Percentiles rank a stretch among this genome's conserved stretches.
Conservation (phyloP, 2,888 invertebrate genomes). For the Mesorhabditis belari region DNA sequence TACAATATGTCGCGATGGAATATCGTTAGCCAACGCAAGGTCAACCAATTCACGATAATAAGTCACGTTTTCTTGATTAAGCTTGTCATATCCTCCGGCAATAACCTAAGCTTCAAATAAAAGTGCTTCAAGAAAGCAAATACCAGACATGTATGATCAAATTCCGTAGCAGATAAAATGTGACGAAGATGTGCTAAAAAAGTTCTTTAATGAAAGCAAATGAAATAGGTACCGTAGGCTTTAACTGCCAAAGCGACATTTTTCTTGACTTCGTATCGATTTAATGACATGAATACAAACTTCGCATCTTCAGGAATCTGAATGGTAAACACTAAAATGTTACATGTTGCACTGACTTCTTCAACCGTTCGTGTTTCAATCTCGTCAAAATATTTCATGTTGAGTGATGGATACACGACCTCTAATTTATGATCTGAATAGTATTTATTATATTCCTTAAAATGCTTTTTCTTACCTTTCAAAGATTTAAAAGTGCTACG, state of each 20-base stretch:
- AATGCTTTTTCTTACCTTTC: not conserved
- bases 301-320: constrained; percentile 45
- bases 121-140: too few relatives aligned
- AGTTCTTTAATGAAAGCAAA: not conserved
- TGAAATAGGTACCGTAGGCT: constrained; percentile 68
- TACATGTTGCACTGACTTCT: not conserved
- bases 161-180: constrained; percentile 12
- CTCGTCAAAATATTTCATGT: constrained; percentile 63
- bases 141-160: constrained; percentile 66
- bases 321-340: too few relatives aligned
- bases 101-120: too few relatives aligned
- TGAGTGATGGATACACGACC: constrained; percentile 88
- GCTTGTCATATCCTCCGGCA: constrained; percentile 90
- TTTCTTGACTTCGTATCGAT: constrained; percentile 94
- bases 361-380: constrained; percentile 1
- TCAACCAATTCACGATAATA: constrained; percentile 72
- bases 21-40: constrained; percentile 62
- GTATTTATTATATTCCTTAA: constrained; percentile 1
- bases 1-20: constrained; percentile 52
- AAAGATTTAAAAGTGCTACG: constrained; percentile 33
- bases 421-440: constrained; percentile 66
- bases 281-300: constrained; percentile 78
- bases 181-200: constrained; percentile 31
- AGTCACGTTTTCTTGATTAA: constrained; percentile 75
- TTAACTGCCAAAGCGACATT: constrained; percentile 78